A percentile compares a stretch with the other conserved stretches of the same genome.
These are phyloP conservation scores for Ophiodon elongatus DNA, from an alignment of 2,113 vertebrate species.

Conservation along the genomic window DNA sequence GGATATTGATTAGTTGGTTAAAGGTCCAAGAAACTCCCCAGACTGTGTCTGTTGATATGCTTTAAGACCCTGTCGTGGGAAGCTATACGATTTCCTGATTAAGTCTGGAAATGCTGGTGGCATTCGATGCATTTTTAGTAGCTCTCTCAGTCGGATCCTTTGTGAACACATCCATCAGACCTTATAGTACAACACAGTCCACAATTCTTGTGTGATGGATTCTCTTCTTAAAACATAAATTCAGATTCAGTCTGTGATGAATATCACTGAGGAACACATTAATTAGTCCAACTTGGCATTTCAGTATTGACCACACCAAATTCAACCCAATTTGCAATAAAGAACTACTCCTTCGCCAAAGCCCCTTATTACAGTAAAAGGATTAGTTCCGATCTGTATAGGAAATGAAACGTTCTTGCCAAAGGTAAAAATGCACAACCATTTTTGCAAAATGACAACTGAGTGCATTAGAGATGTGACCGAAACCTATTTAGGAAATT, in stretches of 20 bases:
- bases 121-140: constrained; percentile 26
- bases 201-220: neutral
- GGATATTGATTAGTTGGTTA: constrained; percentile 38
- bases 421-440: constrained; percentile 1
- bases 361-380: neutral
- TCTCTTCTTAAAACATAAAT: constrained; percentile 8
- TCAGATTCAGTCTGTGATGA: neutral
- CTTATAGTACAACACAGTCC: neutral
- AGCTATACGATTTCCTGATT: neutral
- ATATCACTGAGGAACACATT: neutral
- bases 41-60: constrained; percentile 5
- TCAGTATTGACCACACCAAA: constrained; percentile 2
- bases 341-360: neutral
- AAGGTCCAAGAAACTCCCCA: neutral
- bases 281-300: constrained; percentile 26
- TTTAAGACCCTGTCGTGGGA: neutral
- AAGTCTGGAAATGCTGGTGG: constrained; percentile 18
- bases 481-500: constrained; percentile 34
- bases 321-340: constrained; percentile 16
- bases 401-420: constrained; percentile 19
- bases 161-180: constrained; percentile 40
- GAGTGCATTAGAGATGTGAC: neutral
- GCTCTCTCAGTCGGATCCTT: constrained; percentile 1
- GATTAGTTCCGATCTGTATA: constrained; percentile 7
- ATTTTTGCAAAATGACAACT: constrained; percentile 24